Evolutionary conservation across 2,113 vertebrate genomes (phyloP).

Genomic region (Brachypteracias leptosomus): DNA sequence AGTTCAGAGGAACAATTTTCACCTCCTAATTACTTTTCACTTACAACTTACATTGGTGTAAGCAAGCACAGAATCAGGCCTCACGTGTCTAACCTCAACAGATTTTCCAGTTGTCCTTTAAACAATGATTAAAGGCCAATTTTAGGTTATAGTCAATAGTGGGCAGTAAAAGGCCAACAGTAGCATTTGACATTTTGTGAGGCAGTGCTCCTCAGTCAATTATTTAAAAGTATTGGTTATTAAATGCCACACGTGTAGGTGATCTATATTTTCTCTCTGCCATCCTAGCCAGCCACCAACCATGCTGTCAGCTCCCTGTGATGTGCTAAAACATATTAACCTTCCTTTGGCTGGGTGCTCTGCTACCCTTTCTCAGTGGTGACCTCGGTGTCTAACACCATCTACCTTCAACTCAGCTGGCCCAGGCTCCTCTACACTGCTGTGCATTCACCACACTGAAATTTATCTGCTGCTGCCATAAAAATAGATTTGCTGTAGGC

Average conservation of each 20-base stretch:
- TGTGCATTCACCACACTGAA: conserved; percentile 4
- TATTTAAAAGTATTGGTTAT: conserved; percentile 75
- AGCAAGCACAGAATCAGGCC: background rate
- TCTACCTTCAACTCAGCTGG: conserved; percentile 37
- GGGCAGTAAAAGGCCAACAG: conserved; percentile 62
- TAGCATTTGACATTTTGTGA: conserved; percentile 81
- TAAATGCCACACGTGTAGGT: conserved; percentile 80
- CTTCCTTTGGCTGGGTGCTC: conserved; percentile 28
- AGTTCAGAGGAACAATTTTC: background rate
- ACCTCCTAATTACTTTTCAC: background rate
- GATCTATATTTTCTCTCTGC: conserved; percentile 41
- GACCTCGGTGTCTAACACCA: conserved; percentile 43
- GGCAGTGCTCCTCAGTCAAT: conserved; percentile 70
- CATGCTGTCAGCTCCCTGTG: conserved; percentile 69
- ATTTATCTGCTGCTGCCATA: conserved; percentile 50
- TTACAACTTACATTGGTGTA: background rate
- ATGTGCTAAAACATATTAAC: conserved; percentile 64
- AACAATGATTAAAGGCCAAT: conserved; percentile 76
- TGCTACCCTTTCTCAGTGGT: background rate
- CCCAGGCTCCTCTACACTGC: conserved; percentile 16
- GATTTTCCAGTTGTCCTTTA: conserved; percentile 79
- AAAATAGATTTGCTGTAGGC: background rate
- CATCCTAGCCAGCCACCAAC: conserved; percentile 1
- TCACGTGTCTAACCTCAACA: background rate
- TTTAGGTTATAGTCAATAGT: conserved; percentile 78